Conservation (phyloP, 2,888 invertebrate species). For the Acanthopleura granulata region DNA sequence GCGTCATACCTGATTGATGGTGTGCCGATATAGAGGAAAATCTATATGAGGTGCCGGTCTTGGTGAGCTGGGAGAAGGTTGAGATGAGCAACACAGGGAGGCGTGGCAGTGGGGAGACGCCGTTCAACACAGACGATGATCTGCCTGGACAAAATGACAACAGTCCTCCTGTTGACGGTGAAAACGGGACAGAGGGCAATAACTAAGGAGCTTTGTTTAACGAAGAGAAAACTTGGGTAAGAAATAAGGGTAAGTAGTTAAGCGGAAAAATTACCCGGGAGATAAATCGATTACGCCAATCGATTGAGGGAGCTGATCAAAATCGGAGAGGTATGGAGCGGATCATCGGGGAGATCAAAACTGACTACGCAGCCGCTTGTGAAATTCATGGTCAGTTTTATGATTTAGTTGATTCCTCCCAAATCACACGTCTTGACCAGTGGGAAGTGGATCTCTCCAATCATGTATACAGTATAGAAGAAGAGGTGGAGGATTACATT, state of each 20-base stretch:
- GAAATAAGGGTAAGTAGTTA: neutral
- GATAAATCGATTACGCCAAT: constrained; percentile 1
- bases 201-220: neutral
- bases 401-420: neutral
- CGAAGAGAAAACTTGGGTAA: neutral
- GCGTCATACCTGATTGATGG: neutral
- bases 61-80: neutral
- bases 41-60: neutral
- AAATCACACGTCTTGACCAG: neutral
- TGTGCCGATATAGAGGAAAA: neutral
- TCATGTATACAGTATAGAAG: neutral
- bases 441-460: neutral
- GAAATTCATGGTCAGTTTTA: neutral
- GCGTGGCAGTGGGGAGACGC: neutral
- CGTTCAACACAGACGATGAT: neutral
- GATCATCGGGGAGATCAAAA: neutral
- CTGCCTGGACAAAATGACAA: neutral
- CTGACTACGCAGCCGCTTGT: neutral
- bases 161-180: neutral
- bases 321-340: neutral
- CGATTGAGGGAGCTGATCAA: neutral
- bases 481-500: neutral
- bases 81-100: neutral
- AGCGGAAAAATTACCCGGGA: neutral
- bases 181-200: neutral